Percentiles rank a stretch among this genome's conserved stretches.
phyloP scores from a whole-genome alignment of 2,797 vertebrate genomes.

The Muraenolepis orangiensis region DNA sequence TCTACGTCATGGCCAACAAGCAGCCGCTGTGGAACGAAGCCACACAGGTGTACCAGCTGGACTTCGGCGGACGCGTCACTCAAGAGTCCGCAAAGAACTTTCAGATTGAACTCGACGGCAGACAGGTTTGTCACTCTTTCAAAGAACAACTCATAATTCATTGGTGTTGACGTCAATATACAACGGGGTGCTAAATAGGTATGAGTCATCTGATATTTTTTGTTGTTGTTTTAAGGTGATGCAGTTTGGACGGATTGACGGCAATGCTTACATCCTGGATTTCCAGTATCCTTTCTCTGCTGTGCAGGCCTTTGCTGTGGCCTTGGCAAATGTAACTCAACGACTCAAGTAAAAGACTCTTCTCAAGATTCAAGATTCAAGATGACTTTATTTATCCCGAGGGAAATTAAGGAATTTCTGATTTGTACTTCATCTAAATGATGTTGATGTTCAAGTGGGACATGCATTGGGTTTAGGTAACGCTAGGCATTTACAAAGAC shows the following conservation, averaged over 20 bases:
- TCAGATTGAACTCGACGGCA: conserved; percentile 96
- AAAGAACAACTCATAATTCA: not conserved
- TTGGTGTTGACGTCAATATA: not conserved
- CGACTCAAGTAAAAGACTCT: conserved; percentile 86
- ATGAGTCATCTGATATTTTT: not conserved
- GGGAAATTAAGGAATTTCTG: too few species aligned
- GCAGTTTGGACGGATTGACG: conserved; percentile 98
- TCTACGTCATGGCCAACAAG: conserved; percentile 98
- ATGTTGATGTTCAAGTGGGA: conserved; percentile 57
- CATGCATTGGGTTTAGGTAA: conserved; percentile 10
- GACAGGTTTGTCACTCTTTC: conserved; percentile 79
- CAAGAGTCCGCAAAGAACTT: conserved; percentile 99
- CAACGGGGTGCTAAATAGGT: not conserved
- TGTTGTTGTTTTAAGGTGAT: conserved; percentile 81
- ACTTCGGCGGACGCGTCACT: conserved; percentile 96
- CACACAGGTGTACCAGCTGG: conserved; percentile 97
- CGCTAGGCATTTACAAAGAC: not conserved
- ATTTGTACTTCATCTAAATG: conserved; percentile 15
- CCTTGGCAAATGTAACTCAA: conserved; percentile 98
- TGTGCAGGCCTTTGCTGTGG: conserved; percentile 97
- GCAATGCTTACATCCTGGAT: conserved; percentile 97
- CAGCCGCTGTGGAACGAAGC: conserved; percentile 98
- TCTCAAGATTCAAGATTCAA: too few species aligned
- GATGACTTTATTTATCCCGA: too few species aligned
- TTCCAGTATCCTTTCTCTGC: conserved; percentile 99